Conservation (phyloP, 1,140 invertebrate species). For the Bombus difficillimus region DNA sequence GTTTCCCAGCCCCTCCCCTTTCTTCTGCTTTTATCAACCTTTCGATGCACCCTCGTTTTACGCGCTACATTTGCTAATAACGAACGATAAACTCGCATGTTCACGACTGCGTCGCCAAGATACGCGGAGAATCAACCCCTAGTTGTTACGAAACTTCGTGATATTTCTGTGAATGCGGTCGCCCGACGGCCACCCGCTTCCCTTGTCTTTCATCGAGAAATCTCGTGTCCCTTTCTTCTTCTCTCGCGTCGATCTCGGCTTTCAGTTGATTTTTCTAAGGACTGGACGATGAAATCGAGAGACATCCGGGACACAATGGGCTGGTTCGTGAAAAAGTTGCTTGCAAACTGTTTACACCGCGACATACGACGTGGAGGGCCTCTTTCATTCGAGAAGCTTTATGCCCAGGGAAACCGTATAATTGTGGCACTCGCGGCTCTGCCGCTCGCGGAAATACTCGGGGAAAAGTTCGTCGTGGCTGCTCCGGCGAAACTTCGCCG, state of each 20-base stretch:
- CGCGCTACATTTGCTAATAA: slow-evolving; percentile 67
- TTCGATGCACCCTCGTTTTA: slow-evolving; percentile 11
- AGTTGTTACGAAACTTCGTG: no score
- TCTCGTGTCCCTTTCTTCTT: neutral
- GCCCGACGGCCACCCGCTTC: no score
- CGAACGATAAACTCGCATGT: slow-evolving; percentile 59
- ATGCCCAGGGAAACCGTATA: slow-evolving; percentile 53
- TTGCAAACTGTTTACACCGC: slow-evolving; percentile 51
- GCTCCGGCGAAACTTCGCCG: slow-evolving; percentile 45
- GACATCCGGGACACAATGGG: neutral
- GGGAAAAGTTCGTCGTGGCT: slow-evolving; percentile 42
- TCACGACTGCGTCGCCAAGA: neutral
- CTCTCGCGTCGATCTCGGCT: slow-evolving; percentile 9
- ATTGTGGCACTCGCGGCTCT: slow-evolving; percentile 47
- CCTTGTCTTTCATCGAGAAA: no score
- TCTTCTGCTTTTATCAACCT: no score
- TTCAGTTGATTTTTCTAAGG: no score
- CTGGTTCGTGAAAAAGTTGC: slow-evolving; percentile 22
- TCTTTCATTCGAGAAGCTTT: slow-evolving; percentile 36
- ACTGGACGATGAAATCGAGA: neutral
- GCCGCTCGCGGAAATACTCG: slow-evolving; percentile 47
- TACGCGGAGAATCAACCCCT: no score
- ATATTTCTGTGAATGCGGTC: no score
- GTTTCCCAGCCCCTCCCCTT: no score
- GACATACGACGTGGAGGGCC: neutral